Evolutionary conservation across 2,888 invertebrate species (phyloP).

Genomic region (Catocala nupta): DNA sequence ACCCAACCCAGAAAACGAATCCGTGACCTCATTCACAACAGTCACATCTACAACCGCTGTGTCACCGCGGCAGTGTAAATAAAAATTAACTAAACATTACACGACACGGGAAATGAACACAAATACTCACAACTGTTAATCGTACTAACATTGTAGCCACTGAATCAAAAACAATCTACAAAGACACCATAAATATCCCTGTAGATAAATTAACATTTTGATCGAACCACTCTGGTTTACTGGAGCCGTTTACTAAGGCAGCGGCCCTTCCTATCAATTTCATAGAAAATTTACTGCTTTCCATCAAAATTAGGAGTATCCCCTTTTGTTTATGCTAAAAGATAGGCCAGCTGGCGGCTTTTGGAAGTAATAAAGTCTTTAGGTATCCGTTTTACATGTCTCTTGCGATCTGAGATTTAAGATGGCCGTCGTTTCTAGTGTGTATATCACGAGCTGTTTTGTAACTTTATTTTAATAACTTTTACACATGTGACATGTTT

Average conservation of each 20-base stretch:
- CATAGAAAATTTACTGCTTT: constrained; percentile 52
- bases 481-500: too few relatives aligned
- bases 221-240: constrained; percentile 49
- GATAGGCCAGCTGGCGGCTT: constrained; percentile 46
- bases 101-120: background rate
- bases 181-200: constrained; percentile 47
- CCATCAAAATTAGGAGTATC: constrained; percentile 53
- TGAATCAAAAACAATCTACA: constrained; percentile 13
- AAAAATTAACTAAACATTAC: constrained; percentile 10
- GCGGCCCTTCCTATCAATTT: constrained; percentile 55
- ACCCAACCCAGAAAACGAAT: too few relatives aligned
- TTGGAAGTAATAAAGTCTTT: constrained; percentile 43
- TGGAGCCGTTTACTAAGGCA: constrained; percentile 53
- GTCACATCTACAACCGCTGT: too few relatives aligned
- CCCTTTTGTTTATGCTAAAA: constrained; percentile 44
- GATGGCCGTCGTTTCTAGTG: background rate
- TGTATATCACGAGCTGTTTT: background rate
- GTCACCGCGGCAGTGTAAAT: background rate
- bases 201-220: constrained; percentile 60
- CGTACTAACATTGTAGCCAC: background rate
- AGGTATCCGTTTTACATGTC: constrained; percentile 45
- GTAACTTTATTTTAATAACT: too few relatives aligned
- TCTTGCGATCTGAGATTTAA: background rate
- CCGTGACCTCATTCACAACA: too few relatives aligned
- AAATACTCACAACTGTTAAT: too few relatives aligned